phyloP scores from a whole-genome alignment of 2,888 invertebrate genomes.

The Ceratothoa steindachneri region DNA sequence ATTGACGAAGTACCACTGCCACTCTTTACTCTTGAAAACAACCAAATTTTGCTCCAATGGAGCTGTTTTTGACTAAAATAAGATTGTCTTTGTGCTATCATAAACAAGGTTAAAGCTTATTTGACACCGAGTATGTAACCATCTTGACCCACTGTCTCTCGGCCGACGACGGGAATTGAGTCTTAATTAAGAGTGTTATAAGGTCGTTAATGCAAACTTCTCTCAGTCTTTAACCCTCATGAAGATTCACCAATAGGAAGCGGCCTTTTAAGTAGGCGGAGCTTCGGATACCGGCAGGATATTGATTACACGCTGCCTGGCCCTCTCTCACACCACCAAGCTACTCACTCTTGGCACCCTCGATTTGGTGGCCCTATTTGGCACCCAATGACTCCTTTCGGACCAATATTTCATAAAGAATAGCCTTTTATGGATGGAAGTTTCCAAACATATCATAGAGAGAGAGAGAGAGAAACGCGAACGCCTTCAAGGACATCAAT shows the following conservation, averaged over 20 bases:
- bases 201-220: not conserved
- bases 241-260: constrained; percentile 4
- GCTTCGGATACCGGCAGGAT: constrained; percentile 4
- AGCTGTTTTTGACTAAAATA: not conserved
- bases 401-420: constrained; percentile 6
- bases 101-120: constrained; percentile 12
- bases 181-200: not conserved
- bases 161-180: not conserved
- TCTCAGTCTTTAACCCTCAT: not conserved
- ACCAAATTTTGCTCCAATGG: too few relatives aligned
- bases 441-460: not conserved
- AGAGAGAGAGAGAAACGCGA: too few relatives aligned
- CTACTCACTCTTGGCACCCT: constrained; percentile 5
- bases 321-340: constrained; percentile 7
- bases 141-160: not conserved
- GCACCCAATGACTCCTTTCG: constrained; percentile 10
- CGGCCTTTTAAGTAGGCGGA: not conserved
- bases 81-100: not conserved
- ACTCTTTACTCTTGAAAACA: too few relatives aligned
- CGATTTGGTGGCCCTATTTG: constrained; percentile 2
- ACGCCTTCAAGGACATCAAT: too few relatives aligned
- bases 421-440: not conserved
- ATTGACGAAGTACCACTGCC: too few relatives aligned
- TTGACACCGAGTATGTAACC: constrained; percentile 10
- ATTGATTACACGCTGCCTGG: constrained; percentile 12